Evolutionary conservation across 2,113 vertebrate genomes (phyloP).

Genomic region (Benitochromis conjunctus): DNA sequence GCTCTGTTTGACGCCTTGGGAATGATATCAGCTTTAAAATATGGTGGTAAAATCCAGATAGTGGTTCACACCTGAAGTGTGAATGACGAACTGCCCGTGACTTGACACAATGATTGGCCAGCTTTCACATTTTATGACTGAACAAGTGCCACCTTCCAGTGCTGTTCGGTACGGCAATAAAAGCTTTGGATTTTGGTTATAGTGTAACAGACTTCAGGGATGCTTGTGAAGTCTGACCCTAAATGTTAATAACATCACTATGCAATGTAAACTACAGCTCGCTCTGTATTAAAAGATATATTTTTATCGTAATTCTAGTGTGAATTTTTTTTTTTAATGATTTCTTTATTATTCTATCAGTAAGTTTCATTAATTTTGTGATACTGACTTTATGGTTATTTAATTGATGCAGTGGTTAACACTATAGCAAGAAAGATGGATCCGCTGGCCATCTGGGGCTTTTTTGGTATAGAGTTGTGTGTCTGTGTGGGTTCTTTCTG

Average conservation of each 20-base stretch:
- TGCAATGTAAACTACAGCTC: neutral
- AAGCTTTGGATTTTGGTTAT: neutral
- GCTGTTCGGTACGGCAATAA: neutral
- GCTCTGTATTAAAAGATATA: neutral
- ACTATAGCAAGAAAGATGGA: too few relatives aligned
- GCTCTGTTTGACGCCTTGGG: neutral
- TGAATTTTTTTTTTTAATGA: rapidly evolving
- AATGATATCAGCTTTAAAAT: neutral
- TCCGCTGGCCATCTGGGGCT: neutral
- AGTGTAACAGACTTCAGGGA: neutral
- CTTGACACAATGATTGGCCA: neutral
- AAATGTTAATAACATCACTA: neutral
- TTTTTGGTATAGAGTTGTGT: neutral
- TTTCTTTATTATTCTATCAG: neutral
- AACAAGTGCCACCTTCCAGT: neutral
- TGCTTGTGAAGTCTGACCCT: neutral
- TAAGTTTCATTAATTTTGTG: neutral
- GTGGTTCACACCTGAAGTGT: neutral
- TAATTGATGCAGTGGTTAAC: neutral
- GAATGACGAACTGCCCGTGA: neutral
- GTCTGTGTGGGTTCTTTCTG: neutral
- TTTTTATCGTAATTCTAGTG: neutral
- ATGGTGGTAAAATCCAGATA: neutral
- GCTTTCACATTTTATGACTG: neutral
- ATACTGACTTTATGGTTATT: neutral